These are phyloP conservation scores for Parotia lawesii DNA, from an alignment of 2,113 vertebrate species.

Conservation along the genomic window DNA sequence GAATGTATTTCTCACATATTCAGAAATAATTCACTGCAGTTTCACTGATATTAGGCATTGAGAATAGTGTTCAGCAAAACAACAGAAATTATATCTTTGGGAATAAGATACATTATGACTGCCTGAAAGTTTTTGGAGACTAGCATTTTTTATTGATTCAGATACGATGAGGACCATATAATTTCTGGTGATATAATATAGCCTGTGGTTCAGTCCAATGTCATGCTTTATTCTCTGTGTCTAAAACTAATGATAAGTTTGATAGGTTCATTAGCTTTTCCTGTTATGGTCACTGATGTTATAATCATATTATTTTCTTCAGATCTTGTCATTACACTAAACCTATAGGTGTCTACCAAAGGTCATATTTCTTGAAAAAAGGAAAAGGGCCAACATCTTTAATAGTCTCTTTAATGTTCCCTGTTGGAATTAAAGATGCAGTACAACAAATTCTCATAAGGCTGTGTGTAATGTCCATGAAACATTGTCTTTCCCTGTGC, in stretches of 20 bases:
- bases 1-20: not conserved
- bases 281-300: not conserved
- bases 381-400: not conserved
- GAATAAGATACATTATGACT: not conserved
- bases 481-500: not conserved
- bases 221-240: constrained; percentile 23
- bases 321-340: not conserved
- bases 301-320: not conserved
- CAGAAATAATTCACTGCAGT: not conserved
- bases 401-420: not conserved
- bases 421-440: not conserved
- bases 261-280: constrained; percentile 31
- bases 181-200: not conserved
- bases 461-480: not conserved
- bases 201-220: not conserved
- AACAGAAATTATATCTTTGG: not conserved
- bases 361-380: not conserved
- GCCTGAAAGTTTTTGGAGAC: not conserved
- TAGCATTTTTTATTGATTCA: constrained; percentile 28
- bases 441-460: not conserved
- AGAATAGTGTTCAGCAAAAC: not conserved
- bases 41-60: not conserved
- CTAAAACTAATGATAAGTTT: constrained; percentile 12
- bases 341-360: not conserved
- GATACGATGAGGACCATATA: not conserved